phyloP scores from a whole-genome alignment of 2,797 vertebrate genomes.

The Mormyrus proboscirostris region DNA sequence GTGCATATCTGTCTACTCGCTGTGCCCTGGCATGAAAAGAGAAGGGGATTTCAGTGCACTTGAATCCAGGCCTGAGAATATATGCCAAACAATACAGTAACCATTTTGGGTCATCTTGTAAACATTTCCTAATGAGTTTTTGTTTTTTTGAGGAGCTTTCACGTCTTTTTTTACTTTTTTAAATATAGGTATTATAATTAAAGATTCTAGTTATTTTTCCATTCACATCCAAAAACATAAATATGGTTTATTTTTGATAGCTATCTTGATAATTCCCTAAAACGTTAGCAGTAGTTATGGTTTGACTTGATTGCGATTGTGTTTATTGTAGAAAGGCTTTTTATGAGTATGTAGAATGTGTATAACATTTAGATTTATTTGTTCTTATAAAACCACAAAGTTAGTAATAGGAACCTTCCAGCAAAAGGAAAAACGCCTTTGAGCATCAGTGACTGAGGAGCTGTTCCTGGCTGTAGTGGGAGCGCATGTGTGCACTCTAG shows the following conservation, averaged over 20 bases:
- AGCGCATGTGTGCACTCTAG: slow-evolving; percentile 15
- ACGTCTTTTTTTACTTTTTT: background rate
- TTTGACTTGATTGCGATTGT: background rate
- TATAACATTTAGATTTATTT: slow-evolving; percentile 21
- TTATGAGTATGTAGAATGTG: slow-evolving; percentile 1
- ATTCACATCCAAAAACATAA: background rate
- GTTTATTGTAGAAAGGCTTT: background rate
- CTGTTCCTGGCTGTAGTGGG: slow-evolving; percentile 14
- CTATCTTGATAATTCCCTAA: background rate
- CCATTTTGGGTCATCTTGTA: background rate
- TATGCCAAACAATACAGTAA: background rate
- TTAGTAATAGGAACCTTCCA: slow-evolving; percentile 19
- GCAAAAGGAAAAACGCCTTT: background rate
- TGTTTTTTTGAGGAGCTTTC: background rate
- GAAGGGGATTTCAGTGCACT: background rate
- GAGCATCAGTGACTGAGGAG: slow-evolving; percentile 10
- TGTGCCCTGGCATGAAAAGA: background rate
- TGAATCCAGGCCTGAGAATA: background rate
- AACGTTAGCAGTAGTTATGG: slow-evolving; percentile 8
- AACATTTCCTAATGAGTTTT: background rate
- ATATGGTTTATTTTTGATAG: slow-evolving; percentile 2
- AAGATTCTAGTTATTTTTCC: background rate
- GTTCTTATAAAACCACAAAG: slow-evolving; percentile 27
- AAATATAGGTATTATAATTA: background rate
- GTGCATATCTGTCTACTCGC: background rate